These are phyloP conservation scores for Leptopterna dolabrata DNA, from an alignment of 2,888 invertebrate genomes.

Conservation along the genomic window DNA sequence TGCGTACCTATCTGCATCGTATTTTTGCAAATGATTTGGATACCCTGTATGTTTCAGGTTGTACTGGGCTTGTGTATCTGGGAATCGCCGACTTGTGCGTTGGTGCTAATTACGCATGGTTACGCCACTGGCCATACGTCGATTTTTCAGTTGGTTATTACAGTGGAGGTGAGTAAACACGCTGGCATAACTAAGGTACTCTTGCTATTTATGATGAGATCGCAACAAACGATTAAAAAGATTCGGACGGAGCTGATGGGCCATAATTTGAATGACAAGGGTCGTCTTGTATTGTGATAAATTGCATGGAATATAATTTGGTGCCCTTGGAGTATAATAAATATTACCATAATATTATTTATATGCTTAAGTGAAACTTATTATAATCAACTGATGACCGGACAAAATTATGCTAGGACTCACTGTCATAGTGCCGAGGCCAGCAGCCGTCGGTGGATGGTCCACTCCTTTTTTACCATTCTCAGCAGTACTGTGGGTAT, in stretches of 20 bases:
- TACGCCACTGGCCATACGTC: slow-evolving; percentile 71
- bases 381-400: too few species aligned
- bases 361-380: too few species aligned
- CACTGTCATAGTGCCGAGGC: slow-evolving; percentile 77
- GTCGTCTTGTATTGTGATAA: too few species aligned
- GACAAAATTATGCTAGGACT: slow-evolving; percentile 66
- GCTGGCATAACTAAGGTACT: too few species aligned
- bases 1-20: too few species aligned
- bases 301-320: too few species aligned
- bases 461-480: slow-evolving; percentile 74
- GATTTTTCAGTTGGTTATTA: slow-evolving; percentile 75
- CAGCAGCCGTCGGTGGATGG: slow-evolving; percentile 72
- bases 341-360: too few species aligned
- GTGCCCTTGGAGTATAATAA: too few species aligned
- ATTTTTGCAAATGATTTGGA: background rate
- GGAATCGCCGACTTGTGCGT: slow-evolving; percentile 74
- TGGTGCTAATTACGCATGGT: slow-evolving; percentile 74
- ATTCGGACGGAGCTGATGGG: too few species aligned
- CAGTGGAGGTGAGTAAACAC: slow-evolving; percentile 70
- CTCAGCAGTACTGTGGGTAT: slow-evolving; percentile 71
- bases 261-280: too few species aligned
- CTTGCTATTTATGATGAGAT: too few species aligned
- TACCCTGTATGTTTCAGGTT: background rate
- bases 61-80: slow-evolving; percentile 72
- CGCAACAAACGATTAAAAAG: too few species aligned